Conservation (phyloP, 2,888 invertebrate genomes). For the Xanthorhoe spadicearia region DNA sequence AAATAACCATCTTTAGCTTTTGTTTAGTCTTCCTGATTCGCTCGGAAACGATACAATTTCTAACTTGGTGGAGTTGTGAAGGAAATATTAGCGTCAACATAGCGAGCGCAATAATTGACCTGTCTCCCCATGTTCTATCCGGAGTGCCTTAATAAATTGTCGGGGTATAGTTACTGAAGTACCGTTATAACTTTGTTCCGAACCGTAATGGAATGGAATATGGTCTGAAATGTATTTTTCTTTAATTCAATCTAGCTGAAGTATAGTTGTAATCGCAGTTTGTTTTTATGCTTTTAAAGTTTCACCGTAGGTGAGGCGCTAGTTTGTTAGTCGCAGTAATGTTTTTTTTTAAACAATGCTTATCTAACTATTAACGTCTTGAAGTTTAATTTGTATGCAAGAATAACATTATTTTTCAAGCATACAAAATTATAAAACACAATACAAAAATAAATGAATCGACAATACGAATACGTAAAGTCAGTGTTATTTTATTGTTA, state of each 20-base stretch:
- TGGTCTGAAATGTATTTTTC: constrained; percentile 18
- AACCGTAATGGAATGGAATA: constrained; percentile 32
- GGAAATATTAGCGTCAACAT: constrained; percentile 36
- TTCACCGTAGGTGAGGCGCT: no score
- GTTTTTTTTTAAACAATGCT: no score
- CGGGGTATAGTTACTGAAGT: constrained; percentile 44
- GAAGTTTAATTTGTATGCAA: no score
- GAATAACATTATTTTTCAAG: no score
- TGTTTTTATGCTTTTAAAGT: not conserved
- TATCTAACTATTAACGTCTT: no score
- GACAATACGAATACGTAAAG: no score
- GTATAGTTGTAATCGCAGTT: not conserved
- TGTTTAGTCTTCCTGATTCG: not conserved
- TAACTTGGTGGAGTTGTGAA: constrained; percentile 18
- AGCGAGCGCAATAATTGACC: constrained; percentile 44
- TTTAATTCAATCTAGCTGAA: not conserved
- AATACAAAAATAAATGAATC: no score
- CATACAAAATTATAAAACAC: no score
- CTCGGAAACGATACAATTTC: constrained; percentile 4
- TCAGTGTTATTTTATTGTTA: no score
- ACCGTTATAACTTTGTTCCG: constrained; percentile 32
- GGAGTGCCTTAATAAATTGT: constrained; percentile 51
- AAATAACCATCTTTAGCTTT: not conserved
- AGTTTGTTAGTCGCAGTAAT: no score
- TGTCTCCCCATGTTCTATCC: constrained; percentile 43